Base-by-base conservation (phyloP, 2,797 vertebrate species). In the Notamacropus eugenii region DNA sequence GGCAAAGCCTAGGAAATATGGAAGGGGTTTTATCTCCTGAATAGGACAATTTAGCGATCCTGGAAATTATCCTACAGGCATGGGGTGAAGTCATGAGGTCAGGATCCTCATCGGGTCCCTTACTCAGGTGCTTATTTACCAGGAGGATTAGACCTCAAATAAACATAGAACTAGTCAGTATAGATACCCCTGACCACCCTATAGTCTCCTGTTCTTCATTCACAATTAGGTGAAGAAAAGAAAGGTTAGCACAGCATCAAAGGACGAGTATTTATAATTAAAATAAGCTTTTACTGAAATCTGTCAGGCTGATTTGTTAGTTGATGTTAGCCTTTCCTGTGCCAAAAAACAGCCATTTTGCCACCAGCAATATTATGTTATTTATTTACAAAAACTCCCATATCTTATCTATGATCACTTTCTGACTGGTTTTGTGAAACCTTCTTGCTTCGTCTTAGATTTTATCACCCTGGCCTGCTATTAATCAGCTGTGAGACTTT, bases 231-330 rank as follows among this genome's bases (percentile, higher is more conserved):
- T 31, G 95, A 46, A 91, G 92, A 95, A 22, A 92, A 90, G 46
- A 87, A 93, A 54, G 50, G 22, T 29, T 93, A 27, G 92, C 52
- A 16, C 95, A 90, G 67, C 74, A 31, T 93, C 54, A 94, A 91
- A 90, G 27, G 54, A 74, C 40, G 93, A 56, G 92, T 54, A 92
- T 82, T 56, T 34, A 55, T 94, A 54, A 92, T 92, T 92, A 54
- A 92, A 94, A 91, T 91, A 74, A 95, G 27, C 1, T 91, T 97
- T 90, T 59, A 52, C 8, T 74, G 74, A 59, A 57, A 92, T 57
- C 54, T 34, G 62, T 62, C 31, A 93, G 55, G n/a, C 62, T 91
- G 54, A 57, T 95, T 91, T 46, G 34, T 40, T 29, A 31, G 22
- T 54, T 74, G 27, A 40, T 52, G 59, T 10, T 92, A 16, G 40